A percentile compares a stretch with the other conserved stretches of the same genome.
Conservation (phyloP, 2,797 vertebrate genomes). For the Oreochromis mossambicus region DNA sequence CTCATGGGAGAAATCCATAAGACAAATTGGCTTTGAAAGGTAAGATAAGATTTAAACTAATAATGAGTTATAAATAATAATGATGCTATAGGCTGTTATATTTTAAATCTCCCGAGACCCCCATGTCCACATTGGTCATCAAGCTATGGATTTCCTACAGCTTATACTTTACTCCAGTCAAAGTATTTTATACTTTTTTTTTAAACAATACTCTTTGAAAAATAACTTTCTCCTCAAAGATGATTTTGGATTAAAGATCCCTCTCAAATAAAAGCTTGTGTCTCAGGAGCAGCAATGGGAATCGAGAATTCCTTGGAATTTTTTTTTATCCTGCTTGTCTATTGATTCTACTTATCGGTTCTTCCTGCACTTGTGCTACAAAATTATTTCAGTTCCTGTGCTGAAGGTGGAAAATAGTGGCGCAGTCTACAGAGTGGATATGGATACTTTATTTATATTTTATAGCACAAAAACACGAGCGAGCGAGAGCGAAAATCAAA, state of each 20-base stretch:
- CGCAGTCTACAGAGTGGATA: background rate
- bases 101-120: background rate
- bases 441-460: background rate
- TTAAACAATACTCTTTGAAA: background rate
- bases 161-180: background rate
- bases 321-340: background rate
- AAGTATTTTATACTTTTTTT: background rate
- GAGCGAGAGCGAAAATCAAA: background rate
- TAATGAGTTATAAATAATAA: background rate
- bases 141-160: background rate
- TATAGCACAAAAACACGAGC: background rate
- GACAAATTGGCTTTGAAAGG: conserved; percentile 98
- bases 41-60: conserved; percentile 61
- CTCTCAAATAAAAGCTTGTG: background rate
- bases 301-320: background rate
- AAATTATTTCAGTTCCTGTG: background rate
- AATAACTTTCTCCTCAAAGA: background rate
- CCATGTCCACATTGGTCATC: background rate
- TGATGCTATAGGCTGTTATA: background rate
- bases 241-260: background rate
- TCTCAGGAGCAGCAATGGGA: background rate
- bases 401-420: background rate
- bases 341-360: background rate
- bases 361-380: background rate
- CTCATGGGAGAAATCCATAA: conserved; percentile 90